These are phyloP conservation scores for Vireo griseus DNA, from an alignment of 2,797 vertebrate species.

Conservation along the genomic window DNA sequence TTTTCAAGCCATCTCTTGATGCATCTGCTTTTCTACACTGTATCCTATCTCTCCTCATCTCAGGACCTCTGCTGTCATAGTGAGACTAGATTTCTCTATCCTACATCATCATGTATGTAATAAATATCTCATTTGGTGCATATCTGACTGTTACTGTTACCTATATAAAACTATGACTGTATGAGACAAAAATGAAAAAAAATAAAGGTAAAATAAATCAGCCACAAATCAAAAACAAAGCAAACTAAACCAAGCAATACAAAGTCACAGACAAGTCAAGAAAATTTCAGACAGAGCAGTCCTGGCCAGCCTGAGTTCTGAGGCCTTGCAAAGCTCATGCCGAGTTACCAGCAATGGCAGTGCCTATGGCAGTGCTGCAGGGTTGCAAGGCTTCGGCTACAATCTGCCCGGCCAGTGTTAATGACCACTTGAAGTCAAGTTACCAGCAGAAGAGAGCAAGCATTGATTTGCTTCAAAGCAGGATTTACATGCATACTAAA, in stretches of 20 bases:
- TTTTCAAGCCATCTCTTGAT: background rate
- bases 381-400: background rate
- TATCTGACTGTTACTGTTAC: background rate
- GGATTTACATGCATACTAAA: background rate
- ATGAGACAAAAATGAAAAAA: background rate
- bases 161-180: background rate
- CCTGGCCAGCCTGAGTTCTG: background rate
- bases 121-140: background rate
- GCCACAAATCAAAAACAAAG: no score
- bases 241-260: background rate
- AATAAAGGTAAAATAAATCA: background rate
- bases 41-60: background rate
- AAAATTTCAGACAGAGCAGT: background rate
- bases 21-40: background rate
- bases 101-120: background rate
- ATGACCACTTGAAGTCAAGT: background rate
- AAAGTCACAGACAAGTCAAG: background rate
- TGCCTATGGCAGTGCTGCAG: background rate
- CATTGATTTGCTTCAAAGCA: background rate
- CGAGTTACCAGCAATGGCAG: fast-evolving
- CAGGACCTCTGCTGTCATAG: background rate
- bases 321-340: background rate
- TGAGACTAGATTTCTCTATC: background rate
- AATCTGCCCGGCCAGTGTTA: background rate
- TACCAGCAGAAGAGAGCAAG: background rate